Evolutionary conservation across 2,113 vertebrate genomes (phyloP).

Genomic region (Larimichthys crocea): DNA sequence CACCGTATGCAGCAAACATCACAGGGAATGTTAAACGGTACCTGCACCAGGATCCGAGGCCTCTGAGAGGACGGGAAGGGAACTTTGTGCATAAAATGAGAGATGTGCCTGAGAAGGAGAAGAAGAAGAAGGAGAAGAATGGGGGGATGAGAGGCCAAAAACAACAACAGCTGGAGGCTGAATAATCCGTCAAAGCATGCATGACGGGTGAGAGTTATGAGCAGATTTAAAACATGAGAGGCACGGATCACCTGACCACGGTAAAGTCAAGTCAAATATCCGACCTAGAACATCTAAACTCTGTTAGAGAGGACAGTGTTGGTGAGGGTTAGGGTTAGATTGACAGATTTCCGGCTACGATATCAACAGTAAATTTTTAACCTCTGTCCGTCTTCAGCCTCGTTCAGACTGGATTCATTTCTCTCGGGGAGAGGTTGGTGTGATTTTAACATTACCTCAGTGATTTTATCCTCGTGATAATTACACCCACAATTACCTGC

Average conservation of each 20-base stretch:
- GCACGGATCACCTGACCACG: background rate
- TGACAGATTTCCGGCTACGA: background rate
- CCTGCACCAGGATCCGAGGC: conserved; percentile 97
- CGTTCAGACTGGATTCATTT: background rate
- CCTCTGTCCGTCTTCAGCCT: background rate
- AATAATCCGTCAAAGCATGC: conserved; percentile 29
- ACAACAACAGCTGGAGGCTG: conserved; percentile 40
- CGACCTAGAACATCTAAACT: background rate
- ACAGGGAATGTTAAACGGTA: conserved; percentile 66
- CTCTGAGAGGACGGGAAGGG: conserved; percentile 97
- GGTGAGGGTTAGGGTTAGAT: no score
- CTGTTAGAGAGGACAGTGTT: no score
- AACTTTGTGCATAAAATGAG: conserved; percentile 99
- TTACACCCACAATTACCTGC: background rate
- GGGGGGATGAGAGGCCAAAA: conserved; percentile 45
- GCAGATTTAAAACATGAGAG: conserved; percentile 38
- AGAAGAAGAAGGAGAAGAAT: conserved; percentile 1
- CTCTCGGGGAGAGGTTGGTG: background rate
- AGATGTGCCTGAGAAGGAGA: conserved; percentile 90
- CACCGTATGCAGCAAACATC: background rate
- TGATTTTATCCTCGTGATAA: background rate
- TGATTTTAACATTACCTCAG: background rate
- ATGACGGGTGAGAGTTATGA: conserved; percentile 7
- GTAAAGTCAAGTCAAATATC: conserved; percentile 3
- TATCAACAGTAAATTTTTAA: background rate